Percentiles rank a stretch among this genome's conserved stretches.
phyloP scores from a whole-genome alignment of 2,113 vertebrate genomes.

The Anolis carolinensis region DNA sequence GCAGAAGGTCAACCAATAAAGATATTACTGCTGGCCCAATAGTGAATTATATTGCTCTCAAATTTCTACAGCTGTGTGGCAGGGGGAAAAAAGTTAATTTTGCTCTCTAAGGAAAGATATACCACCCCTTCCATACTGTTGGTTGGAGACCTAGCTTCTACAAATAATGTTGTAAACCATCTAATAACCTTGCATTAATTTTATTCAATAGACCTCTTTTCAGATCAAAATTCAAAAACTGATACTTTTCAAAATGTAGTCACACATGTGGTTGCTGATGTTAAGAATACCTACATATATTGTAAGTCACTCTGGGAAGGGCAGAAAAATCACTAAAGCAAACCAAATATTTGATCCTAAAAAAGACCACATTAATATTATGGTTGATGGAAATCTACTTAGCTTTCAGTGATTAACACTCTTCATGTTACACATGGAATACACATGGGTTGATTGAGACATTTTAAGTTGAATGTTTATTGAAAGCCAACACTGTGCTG shows the following conservation, averaged over 20 bases:
- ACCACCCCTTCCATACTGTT: neutral
- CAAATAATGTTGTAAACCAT: neutral
- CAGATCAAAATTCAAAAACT: neutral
- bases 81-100: neutral
- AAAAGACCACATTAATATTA: neutral
- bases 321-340: too few species aligned
- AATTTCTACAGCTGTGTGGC: neutral
- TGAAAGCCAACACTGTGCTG: neutral
- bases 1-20: neutral
- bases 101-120: neutral
- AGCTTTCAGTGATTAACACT: neutral
- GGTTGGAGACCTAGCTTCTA: neutral
- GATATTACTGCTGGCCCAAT: neutral
- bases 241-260: slow-evolving; percentile 8
- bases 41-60: neutral
- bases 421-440: neutral
- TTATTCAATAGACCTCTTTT: neutral
- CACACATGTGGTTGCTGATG: slow-evolving; percentile 21
- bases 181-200: neutral
- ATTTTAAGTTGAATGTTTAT: neutral
- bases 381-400: neutral
- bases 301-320: neutral
- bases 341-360: neutral
- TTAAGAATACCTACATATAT: neutral
- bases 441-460: neutral